These are phyloP conservation scores for Drymonia ruficornis DNA, from an alignment of 2,888 invertebrate species.

Conservation along the genomic window DNA sequence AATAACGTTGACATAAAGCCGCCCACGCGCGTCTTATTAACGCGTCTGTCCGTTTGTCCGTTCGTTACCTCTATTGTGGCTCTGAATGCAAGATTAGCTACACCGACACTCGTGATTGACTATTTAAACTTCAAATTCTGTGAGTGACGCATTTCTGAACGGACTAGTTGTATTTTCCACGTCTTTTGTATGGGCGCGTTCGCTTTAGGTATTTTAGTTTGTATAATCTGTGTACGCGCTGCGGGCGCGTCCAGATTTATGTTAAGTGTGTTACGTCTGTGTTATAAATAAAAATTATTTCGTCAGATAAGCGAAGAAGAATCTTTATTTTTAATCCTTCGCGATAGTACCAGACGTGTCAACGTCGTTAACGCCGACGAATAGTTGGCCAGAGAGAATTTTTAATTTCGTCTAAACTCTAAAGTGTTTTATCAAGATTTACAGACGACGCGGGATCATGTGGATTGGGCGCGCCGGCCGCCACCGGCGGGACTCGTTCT, in stretches of 20 bases:
- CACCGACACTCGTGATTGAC: constrained; percentile 80
- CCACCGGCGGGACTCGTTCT: constrained; percentile 68
- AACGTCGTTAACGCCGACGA: constrained; percentile 46
- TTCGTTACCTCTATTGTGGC: constrained; percentile 82
- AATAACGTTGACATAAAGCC: constrained; percentile 82
- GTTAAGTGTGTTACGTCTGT: constrained; percentile 39
- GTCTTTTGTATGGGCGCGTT: constrained; percentile 40
- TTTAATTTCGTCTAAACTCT: constrained; percentile 58
- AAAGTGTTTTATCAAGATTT: constrained; percentile 66
- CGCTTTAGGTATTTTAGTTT: constrained; percentile 39
- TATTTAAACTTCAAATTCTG: constrained; percentile 77
- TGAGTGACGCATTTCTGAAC: constrained; percentile 68
- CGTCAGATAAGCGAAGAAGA: constrained; percentile 33
- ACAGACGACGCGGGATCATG: constrained; percentile 53
- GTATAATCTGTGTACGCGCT: constrained; percentile 37
- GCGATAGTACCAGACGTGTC: constrained; percentile 37
- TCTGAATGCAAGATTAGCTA: constrained; percentile 81
- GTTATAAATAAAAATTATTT: constrained; percentile 41
- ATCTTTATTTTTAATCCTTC: constrained; percentile 35
- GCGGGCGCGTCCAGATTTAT: constrained; percentile 35
- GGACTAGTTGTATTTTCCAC: constrained; percentile 36
- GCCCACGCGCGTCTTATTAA: constrained; percentile 82
- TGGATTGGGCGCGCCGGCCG: constrained; percentile 48
- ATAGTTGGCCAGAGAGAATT: constrained; percentile 39
- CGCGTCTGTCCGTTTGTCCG: constrained; percentile 79